A percentile compares a stretch with the other conserved stretches of the same genome.
These are phyloP conservation scores for Bothrops jararaca DNA, from an alignment of 2,113 vertebrate species.

Conservation along the genomic window DNA sequence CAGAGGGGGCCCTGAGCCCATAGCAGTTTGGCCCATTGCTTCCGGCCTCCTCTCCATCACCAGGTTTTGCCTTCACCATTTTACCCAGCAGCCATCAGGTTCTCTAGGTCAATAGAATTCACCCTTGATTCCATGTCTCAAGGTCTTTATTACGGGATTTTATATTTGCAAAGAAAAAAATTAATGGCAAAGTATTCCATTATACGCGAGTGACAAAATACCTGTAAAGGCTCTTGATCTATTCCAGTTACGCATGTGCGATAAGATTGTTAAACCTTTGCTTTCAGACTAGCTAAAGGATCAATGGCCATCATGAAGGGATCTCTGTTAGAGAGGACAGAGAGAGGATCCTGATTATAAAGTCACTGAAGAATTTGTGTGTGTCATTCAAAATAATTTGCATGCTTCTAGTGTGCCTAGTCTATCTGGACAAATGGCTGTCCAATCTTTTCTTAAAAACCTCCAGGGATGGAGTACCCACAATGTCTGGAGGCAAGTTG, in stretches of 20 bases:
- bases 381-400: too few species aligned
- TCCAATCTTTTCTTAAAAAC: too few species aligned
- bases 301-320: too few species aligned
- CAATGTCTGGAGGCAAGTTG: too few species aligned
- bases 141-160: neutral
- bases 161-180: neutral
- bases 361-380: too few species aligned
- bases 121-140: neutral
- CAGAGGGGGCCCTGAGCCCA: neutral
- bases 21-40: neutral
- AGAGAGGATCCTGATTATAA: too few species aligned
- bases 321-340: too few species aligned
- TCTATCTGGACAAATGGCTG: too few species aligned
- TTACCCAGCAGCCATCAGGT: neutral
- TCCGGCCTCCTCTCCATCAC: neutral
- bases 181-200: neutral
- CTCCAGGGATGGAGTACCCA: too few species aligned
- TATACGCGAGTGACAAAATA: too few species aligned
- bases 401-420: too few species aligned
- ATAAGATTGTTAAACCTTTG: neutral
- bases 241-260: neutral
- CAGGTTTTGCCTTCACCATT: neutral
- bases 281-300: neutral
- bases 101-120: neutral
- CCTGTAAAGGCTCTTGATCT: neutral